Evolutionary conservation across 2,113 vertebrate species (phyloP), one percentile per base, ranked within the genome.

Genomic region (Corvus cornix): DNA sequence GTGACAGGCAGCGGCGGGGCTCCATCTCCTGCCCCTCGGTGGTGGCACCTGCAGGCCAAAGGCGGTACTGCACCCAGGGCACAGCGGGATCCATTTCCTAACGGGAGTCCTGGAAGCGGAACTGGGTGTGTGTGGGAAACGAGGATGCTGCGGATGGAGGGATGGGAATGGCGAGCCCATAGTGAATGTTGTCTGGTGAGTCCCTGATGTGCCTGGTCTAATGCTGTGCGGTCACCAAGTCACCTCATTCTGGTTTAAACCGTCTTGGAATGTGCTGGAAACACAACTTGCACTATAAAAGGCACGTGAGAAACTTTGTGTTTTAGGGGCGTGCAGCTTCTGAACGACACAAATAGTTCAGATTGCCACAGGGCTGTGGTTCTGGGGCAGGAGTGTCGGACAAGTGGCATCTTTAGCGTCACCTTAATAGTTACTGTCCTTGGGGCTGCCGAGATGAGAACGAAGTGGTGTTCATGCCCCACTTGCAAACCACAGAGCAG

Each of bases 101-200:
- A 12, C 1, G 5, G 35, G 44, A 70, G 19, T 21, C 4, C 41
- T 24, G 16, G 41, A 1, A 37, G 16, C 27, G 3, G 39, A n/a
- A 2, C 4, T 3, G 20, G 2, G 35, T 1, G n/a, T 6, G 6
- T 30, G 35, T 6, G 24, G 15, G 31, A 20, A 24, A 30, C 6
- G 19, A 43, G 35, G 30, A 2, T 19, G 44, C 53, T 69, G 56
- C 55, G 43, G 18, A 3, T 8, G 19, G 43, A 33, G 79, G 1
- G 33, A 6, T 15, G 39, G 30, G 11, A 59, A 9, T 15, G 30
- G 55, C 41, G 24, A 30, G 10, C 24, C 23, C 48, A 27, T 2
- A 43, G 30, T 3, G 8, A 21, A 13, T 13, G 35, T 26, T 16
- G 37, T 33, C 37, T 22, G 37, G 23, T 4, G 23, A 52, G 30